Percentiles rank a stretch among this genome's conserved stretches.
These are phyloP conservation scores for Xestia c-nigrum DNA, from an alignment of 2,888 invertebrate genomes.

Conservation along the genomic window DNA sequence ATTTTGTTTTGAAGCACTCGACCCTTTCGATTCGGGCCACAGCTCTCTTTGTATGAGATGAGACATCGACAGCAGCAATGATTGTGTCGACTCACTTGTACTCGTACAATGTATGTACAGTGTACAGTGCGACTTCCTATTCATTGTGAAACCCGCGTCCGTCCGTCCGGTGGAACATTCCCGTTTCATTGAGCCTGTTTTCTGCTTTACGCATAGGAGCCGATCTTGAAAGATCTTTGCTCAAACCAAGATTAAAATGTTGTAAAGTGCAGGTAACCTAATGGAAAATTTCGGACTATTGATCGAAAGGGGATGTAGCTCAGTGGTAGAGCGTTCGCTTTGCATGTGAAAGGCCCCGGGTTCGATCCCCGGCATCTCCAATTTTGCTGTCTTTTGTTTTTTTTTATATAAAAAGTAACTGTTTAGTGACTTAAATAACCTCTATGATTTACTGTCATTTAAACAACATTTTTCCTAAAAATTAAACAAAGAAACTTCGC, in stretches of 20 bases:
- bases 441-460: not conserved
- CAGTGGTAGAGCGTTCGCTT: slow-evolving; percentile 99
- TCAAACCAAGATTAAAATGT: not conserved
- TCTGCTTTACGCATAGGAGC: not conserved
- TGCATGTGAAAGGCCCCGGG: slow-evolving; percentile 99
- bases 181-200: not conserved
- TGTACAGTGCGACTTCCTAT: not conserved
- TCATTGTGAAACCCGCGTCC: not conserved
- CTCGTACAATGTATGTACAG: too few relatives aligned
- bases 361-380: slow-evolving; percentile 99
- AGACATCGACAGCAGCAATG: not conserved
- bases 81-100: not conserved
- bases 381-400: not conserved
- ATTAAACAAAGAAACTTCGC: not conserved
- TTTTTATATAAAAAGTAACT: not conserved
- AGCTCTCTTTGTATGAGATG: not conserved
- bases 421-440: too few relatives aligned
- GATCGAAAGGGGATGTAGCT: slow-evolving; percentile 92
- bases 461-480: not conserved
- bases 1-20: too few relatives aligned
- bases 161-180: too few relatives aligned
- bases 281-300: accelerated
- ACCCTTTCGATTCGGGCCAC: too few relatives aligned
- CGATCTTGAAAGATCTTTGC: not conserved
- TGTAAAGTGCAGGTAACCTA: not conserved